Evolutionary conservation across 2,888 invertebrate species (phyloP), one percentile per base, ranked within the genome.

Genomic region (Leptura quadrifasciata): DNA sequence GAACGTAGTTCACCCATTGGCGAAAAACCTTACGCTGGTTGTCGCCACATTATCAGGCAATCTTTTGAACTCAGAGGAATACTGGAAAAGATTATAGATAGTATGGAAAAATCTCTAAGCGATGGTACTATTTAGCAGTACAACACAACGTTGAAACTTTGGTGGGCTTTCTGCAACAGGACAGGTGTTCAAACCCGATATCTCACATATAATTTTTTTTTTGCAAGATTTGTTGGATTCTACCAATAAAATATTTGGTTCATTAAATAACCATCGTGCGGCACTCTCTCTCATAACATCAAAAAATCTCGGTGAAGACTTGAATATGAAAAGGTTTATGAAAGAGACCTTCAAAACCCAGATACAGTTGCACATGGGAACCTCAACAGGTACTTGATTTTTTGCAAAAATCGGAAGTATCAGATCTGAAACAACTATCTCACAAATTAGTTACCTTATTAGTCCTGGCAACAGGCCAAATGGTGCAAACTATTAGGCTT

Each of bases 1-100:
- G 18, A 57, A 18, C 18, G 57, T 20, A 4, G 17, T 57, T 18
- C 57, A 57, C 18, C 57, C 57, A 2, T 57, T 57, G 57, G 10
- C 18, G 57, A 57, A 57, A 18, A 18, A 57, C 57, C 57, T 57
- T 57, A 57, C 10, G 18, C 57, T n/a, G 57, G 57, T 57, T 57
- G 57, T 18, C 57, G 57, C 18, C 18, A 57, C 18, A 6, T 57
- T 57, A 18, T 57, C 57, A 57, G 57, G 57, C 57, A 57, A 57
- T 10, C 57, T 10, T 57, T 57, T 20, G 18, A 20, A 20, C 18
- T 8, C 18, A 57, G 18, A 20, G 57, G 17, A 18, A 57, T 20
- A 17, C 57, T 18, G 10, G 57, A 18, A 57, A 57, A 57, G 20
- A 18, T 18, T 20, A 18, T 57, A 20, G 57, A 57, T 18, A 57